Evolutionary conservation across 2,888 invertebrate genomes (phyloP).

Genomic region (Tipula helvola): DNA sequence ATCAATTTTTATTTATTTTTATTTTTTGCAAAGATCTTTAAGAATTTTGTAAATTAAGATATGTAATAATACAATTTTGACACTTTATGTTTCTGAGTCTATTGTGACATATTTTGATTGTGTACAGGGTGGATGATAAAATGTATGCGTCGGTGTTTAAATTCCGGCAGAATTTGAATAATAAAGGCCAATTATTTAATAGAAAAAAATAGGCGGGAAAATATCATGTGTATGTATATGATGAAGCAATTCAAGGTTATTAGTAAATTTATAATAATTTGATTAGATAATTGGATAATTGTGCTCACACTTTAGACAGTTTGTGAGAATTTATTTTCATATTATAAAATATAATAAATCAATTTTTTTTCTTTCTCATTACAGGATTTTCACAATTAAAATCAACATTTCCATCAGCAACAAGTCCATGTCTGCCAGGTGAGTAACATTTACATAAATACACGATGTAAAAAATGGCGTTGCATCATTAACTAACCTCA

Average conservation of each 20-base stretch:
- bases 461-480: not conserved
- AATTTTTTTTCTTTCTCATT: constrained; percentile 15
- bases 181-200: not conserved
- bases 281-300: constrained; percentile 11
- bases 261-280: not conserved
- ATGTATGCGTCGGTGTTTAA: not conserved
- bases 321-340: not conserved
- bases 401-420: constrained; percentile 24
- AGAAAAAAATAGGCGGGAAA: not conserved
- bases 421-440: constrained; percentile 30
- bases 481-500: not conserved
- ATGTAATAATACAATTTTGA: not conserved
- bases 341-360: not conserved
- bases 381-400: constrained; percentile 33
- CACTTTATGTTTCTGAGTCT: not conserved
- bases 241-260: not conserved
- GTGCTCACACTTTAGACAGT: not conserved
- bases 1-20: not conserved
- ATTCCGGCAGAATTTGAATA: not conserved
- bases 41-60: not conserved
- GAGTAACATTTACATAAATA: constrained; percentile 17
- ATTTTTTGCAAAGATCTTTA: not conserved
- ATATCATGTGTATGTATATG: not conserved
- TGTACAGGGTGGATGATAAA: not conserved
- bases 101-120: not conserved